These are phyloP conservation scores for Oreortyx pictus DNA, from an alignment of 2,797 vertebrate species.

Conservation along the genomic window DNA sequence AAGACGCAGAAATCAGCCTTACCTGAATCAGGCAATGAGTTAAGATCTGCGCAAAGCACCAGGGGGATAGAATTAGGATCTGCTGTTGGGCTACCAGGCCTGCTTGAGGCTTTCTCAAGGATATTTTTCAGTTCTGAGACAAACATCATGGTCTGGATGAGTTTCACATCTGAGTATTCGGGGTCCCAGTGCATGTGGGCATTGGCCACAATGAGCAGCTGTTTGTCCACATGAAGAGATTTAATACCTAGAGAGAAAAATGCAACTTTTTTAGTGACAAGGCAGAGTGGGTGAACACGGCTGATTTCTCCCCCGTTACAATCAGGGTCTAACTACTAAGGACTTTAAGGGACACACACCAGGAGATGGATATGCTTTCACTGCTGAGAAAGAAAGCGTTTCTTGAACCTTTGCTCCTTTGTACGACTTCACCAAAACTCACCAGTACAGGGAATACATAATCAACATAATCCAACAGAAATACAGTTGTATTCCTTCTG, in stretches of 20 bases:
- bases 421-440: background rate
- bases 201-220: slow-evolving; percentile 94
- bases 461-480: background rate
- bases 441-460: background rate
- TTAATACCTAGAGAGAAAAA: slow-evolving; percentile 84
- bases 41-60: slow-evolving; percentile 97
- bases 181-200: slow-evolving; percentile 99
- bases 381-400: background rate
- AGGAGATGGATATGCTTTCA: background rate
- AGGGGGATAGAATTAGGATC: slow-evolving; percentile 92
- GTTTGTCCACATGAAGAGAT: slow-evolving; percentile 86
- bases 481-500: background rate
- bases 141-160: slow-evolving; percentile 99
- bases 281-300: background rate
- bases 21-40: slow-evolving; percentile 99
- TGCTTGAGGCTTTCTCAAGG: slow-evolving; percentile 89
- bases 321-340: background rate
- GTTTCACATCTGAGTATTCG: slow-evolving; percentile 96
- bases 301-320: accelerated
- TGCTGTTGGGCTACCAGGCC: slow-evolving; percentile 84
- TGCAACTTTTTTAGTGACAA: background rate
- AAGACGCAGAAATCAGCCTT: background rate
- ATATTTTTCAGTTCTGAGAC: slow-evolving; percentile 97
- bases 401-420: background rate
- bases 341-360: background rate